A percentile compares a stretch with the other conserved stretches of the same genome.
Evolutionary conservation across 2,113 vertebrate species (phyloP).

Genomic region (mouse (Mus musculus)): GRCm39 chr1:71422501-71423000

Average conservation of each 20-base stretch:
- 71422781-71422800: not conserved
- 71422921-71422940: conserved; percentile 23
- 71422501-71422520: not conserved
- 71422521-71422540: not conserved
- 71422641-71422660: not conserved
- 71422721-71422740: not conserved
- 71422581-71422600: not conserved
- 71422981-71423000: not conserved
- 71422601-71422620: not conserved
- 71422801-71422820: not conserved
- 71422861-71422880: not conserved
- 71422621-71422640: not conserved
- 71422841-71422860: not conserved
- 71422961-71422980: conserved; percentile 31
- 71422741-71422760: not conserved
- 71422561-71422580: not conserved
- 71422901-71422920: conserved; percentile 22
- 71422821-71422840: not conserved
- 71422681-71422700: not conserved
- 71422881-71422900: not conserved
- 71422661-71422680: not conserved
- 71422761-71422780: not conserved
- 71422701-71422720: not conserved
- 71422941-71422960: not conserved
- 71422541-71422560: not conserved